These are phyloP conservation scores for Daphoenositta chrysoptera DNA, from an alignment of 2,113 vertebrate genomes.

Conservation along the genomic window DNA sequence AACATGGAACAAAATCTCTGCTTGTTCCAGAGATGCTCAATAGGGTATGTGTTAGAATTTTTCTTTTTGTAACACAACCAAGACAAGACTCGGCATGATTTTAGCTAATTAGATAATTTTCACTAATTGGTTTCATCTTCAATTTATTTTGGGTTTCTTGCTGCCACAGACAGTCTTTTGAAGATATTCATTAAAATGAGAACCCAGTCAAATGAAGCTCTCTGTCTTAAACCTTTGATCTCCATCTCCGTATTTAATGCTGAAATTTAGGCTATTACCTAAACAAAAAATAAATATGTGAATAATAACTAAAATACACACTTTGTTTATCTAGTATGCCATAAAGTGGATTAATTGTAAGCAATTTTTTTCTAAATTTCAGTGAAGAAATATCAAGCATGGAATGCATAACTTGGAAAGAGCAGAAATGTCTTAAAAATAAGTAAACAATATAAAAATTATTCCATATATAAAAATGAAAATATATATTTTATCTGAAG, in stretches of 20 bases:
- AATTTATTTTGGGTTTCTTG: background rate
- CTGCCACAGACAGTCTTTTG: background rate
- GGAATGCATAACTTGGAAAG: background rate
- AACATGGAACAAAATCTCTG: background rate
- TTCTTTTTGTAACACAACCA: background rate
- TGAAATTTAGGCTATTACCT: background rate
- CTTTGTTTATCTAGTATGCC: background rate
- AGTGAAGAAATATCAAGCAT: background rate
- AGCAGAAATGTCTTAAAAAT: background rate
- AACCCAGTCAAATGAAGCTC: background rate
- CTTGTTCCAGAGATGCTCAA: background rate
- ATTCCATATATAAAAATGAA: background rate
- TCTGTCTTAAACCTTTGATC: background rate
- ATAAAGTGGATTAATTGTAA: background rate
- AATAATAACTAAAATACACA: background rate
- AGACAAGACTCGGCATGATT: background rate
- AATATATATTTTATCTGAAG: background rate
- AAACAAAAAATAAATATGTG: background rate
- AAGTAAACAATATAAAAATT: background rate
- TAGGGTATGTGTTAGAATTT: background rate
- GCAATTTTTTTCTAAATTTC: background rate
- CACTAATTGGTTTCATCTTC: background rate
- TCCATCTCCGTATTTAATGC: background rate
- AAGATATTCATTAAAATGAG: background rate
- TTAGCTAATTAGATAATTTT: background rate